Conservation (phyloP, 2,888 invertebrate genomes). For the Heliconius ismenius region DNA sequence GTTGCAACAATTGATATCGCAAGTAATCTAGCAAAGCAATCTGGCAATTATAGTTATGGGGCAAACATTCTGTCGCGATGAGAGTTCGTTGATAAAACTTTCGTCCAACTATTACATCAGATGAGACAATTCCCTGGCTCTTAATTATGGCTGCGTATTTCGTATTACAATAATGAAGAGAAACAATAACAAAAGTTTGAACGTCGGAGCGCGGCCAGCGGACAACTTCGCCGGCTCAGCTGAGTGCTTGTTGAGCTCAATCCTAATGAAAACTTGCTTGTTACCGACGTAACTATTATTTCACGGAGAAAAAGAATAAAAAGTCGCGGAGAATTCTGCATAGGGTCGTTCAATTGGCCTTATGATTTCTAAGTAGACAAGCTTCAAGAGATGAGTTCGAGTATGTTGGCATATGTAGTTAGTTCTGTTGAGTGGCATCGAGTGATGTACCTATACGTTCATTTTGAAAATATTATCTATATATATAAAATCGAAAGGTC, state of each 20-base stretch:
- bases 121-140: conserved; percentile 72
- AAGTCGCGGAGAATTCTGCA: conserved; percentile 51
- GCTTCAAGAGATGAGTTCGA: conserved; percentile 44
- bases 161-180: conserved; percentile 80
- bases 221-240: conserved; percentile 72
- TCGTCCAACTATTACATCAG: conserved; percentile 70
- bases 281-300: conserved; percentile 71
- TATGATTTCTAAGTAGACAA: conserved; percentile 28
- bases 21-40: conserved; percentile 59
- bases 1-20: conserved; percentile 67
- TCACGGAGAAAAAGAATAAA: conserved; percentile 58
- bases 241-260: conserved; percentile 75
- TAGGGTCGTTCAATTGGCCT: conserved; percentile 44
- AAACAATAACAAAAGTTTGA: conserved; percentile 81
- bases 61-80: conserved; percentile 68
- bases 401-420: conserved; percentile 52
- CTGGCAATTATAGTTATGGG: conserved; percentile 66
- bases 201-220: conserved; percentile 66
- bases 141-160: conserved; percentile 79
- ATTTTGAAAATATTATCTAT: conserved; percentile 54
- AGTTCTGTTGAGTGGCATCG: conserved; percentile 45
- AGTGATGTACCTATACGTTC: neutral
- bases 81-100: conserved; percentile 70
- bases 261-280: conserved; percentile 78
- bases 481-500: no score